Percentiles rank a stretch among this genome's conserved stretches.
Conservation (phyloP, 2,888 invertebrate genomes). For the Eubasilissa splendida region DNA sequence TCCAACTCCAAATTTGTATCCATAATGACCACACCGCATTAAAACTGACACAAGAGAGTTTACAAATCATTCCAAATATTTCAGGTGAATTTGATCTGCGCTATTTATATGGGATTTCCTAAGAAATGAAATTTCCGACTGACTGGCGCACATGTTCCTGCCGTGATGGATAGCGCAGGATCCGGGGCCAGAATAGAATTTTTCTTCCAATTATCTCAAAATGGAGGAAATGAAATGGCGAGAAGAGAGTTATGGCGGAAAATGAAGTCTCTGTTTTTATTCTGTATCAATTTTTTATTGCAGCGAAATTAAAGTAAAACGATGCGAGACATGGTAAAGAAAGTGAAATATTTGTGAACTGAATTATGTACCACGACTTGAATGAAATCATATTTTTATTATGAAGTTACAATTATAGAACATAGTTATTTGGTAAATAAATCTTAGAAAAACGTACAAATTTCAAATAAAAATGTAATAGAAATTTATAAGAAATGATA, state of each 20-base stretch:
- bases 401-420: too few species aligned
- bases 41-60: background rate
- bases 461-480: too few species aligned
- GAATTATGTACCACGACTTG: too few species aligned
- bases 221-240: background rate
- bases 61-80: slow-evolving; percentile 3
- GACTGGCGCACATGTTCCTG: slow-evolving; percentile 13
- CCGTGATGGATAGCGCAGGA: slow-evolving; percentile 8
- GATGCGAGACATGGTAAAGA: background rate
- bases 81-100: slow-evolving; percentile 16
- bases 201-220: slow-evolving; percentile 21
- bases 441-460: too few species aligned
- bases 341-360: too few species aligned
- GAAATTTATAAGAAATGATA: too few species aligned
- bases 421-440: too few species aligned
- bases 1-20: too few species aligned
- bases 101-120: slow-evolving; percentile 4
- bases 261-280: background rate
- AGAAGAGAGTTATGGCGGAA: background rate
- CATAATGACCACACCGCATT: too few species aligned
- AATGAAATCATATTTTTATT: too few species aligned
- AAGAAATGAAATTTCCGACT: slow-evolving; percentile 1
- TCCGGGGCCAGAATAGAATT: slow-evolving; percentile 9
- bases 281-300: background rate
- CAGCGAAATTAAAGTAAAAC: background rate